Conservation (phyloP, 2,113 vertebrate genomes). For the Engystomops pustulosus region DNA sequence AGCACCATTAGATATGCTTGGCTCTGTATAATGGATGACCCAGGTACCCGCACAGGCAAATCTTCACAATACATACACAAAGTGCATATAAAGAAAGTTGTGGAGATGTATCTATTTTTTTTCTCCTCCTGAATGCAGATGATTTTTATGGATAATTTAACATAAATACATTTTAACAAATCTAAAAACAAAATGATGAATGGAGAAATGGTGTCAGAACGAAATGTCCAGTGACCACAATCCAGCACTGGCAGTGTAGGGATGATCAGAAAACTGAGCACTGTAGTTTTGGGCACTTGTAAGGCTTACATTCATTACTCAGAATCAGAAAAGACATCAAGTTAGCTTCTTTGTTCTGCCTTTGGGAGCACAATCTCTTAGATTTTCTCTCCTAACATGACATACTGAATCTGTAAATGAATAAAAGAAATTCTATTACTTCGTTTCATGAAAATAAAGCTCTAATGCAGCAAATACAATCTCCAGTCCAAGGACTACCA, state of each 20-base stretch:
- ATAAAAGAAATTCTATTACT: conserved; percentile 58
- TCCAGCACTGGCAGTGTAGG: not conserved
- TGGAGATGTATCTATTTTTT: not conserved
- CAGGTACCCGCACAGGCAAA: no score
- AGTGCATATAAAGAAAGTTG: not conserved
- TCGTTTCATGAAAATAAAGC: conserved; percentile 6
- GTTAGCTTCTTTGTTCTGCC: conserved; percentile 60
- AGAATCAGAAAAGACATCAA: conserved; percentile 50
- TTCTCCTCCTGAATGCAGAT: not conserved
- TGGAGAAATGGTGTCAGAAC: not conserved
- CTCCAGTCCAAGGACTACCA: conserved; percentile 32
- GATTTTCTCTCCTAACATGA: conserved; percentile 54
- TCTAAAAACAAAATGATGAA: not conserved
- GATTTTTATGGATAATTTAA: not conserved
- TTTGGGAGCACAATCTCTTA: conserved; percentile 54
- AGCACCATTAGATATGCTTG: no score
- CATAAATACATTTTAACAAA: not conserved
- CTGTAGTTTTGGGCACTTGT: conserved; percentile 9
- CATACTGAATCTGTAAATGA: conserved; percentile 61
- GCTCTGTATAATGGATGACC: no score
- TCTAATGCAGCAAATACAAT: conserved; percentile 16
- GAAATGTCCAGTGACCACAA: conserved; percentile 24
- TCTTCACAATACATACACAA: not conserved
- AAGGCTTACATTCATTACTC: conserved; percentile 33
- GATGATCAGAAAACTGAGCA: not conserved